Percentiles rank a stretch among this genome's conserved stretches.
These are phyloP conservation scores for Apostichopus leukothele DNA, from an alignment of 53 echinoderm and acorn worm genomes.

Conservation along the genomic window DNA sequence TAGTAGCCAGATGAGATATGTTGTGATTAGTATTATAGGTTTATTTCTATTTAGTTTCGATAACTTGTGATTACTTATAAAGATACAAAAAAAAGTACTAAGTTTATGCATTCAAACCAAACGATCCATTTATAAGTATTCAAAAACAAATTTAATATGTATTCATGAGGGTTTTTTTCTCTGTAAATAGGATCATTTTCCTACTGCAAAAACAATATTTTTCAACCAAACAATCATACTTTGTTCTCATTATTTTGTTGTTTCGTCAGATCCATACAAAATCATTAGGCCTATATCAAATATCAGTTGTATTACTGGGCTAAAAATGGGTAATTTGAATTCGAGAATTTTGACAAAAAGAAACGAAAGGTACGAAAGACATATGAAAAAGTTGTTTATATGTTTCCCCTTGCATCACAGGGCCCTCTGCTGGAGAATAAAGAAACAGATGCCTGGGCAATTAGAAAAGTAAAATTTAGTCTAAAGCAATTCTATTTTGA, in stretches of 20 bases:
- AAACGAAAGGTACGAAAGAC: background rate
- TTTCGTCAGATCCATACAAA: no score
- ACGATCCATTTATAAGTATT: background rate
- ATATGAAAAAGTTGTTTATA: no score
- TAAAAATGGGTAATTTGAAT: conserved; percentile 3
- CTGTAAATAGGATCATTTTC: background rate
- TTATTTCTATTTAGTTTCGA: no score
- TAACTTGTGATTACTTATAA: background rate
- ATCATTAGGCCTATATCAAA: background rate
- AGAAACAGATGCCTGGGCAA: no score
- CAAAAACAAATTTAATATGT: background rate
- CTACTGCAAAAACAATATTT: background rate
- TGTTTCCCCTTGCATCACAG: no score
- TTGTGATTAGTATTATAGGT: no score
- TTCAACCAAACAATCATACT: background rate
- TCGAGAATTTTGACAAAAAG: background rate
- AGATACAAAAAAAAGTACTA: background rate
- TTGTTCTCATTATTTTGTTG: background rate
- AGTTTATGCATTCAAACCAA: background rate
- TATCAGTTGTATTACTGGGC: background rate
- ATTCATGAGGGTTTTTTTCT: background rate
- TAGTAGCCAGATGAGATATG: no score
- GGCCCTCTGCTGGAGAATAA: no score
- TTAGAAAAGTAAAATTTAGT: no score
- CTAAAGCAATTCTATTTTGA: no score